Evolutionary conservation across 2,113 vertebrate species (phyloP).

Genomic region (Tapirus terrestris): DNA sequence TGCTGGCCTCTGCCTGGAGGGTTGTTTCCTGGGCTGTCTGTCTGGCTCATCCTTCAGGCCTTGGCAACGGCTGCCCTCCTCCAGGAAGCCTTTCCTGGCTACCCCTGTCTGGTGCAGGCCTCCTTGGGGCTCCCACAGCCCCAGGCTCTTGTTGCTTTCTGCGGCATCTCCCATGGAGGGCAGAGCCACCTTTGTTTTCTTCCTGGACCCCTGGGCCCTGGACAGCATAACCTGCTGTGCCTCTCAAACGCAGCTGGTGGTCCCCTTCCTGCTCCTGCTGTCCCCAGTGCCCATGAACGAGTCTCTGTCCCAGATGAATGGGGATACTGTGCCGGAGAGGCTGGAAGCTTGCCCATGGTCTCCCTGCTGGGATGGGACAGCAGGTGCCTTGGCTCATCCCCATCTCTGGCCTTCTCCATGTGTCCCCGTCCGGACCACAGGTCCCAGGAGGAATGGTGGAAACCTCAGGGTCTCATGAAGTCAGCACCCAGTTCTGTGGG

Average conservation of each 20-base stretch:
- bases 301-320: not conserved
- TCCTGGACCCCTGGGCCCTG: not conserved
- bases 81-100: not conserved
- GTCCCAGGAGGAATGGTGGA: rapidly evolving
- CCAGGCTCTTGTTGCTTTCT: not conserved
- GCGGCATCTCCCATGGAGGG: not conserved
- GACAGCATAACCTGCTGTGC: too few relatives aligned
- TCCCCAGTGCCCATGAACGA: not conserved
- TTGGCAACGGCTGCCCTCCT: not conserved
- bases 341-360: too few relatives aligned
- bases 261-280: not conserved
- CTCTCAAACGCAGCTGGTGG: not conserved
- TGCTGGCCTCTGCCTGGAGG: rapidly evolving
- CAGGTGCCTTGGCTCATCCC: rapidly evolving
- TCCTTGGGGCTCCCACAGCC: too few relatives aligned
- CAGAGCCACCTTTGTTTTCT: not conserved
- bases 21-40: rapidly evolving
- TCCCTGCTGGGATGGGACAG: not conserved
- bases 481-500: not conserved
- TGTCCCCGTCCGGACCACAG: rapidly evolving
- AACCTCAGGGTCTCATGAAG: not conserved
- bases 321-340: not conserved
- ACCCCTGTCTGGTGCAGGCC: too few relatives aligned
- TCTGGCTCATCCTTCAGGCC: not conserved
- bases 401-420: not conserved